Evolutionary conservation across 2,888 invertebrate species (phyloP), one percentile per base, ranked within the genome.

Genomic region (Octonoba sinensis): DNA sequence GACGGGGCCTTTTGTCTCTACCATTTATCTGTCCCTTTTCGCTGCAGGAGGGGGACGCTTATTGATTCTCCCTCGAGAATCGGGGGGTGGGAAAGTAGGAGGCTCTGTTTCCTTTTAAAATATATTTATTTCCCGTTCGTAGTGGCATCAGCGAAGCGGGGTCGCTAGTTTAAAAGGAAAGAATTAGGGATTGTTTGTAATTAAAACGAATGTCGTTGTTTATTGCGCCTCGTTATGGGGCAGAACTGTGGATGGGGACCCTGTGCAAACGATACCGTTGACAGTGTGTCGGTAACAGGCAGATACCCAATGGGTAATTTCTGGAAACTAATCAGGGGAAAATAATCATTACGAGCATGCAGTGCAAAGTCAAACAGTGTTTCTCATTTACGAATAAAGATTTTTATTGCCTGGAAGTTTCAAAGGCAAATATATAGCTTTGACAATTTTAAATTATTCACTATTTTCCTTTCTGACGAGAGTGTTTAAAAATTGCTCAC

Each of bases 141-240:
- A 46, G 46, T 24, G 69, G 36, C 44, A 51, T 22, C 57, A n/a
- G 56, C 56, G 44, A 20, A 36, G 4, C 16, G 24, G 70, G 47
- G 74, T 65, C 66, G 59, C 60, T 49, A 4, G 36, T 69, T 76
- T 76, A 69, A 51, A 64, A 78, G 71, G 66, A 79, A 79, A 79
- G 78, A 79, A 79, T 72, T 79, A 79, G 78, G 71, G 64, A 72
- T 72, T 79, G 78, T 72, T 72, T 79, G 78, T 79, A 79, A 79
- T 79, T 79, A 79, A 79, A 79, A 79, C 60, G 72, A 79, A 79
- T 79, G 78, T 79, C 72, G 72, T 72, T 79, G 78, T 72, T 79
- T 72, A 79, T 72, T 72, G 78, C 72, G 47, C 36, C 51, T 62
- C 78, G 54, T 79, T 72, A 79, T 72, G 72, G 44, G 66, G 24